These are phyloP conservation scores for Herpailurus yagouaroundi DNA, from an alignment of 2,113 vertebrate genomes.

Conservation along the genomic window DNA sequence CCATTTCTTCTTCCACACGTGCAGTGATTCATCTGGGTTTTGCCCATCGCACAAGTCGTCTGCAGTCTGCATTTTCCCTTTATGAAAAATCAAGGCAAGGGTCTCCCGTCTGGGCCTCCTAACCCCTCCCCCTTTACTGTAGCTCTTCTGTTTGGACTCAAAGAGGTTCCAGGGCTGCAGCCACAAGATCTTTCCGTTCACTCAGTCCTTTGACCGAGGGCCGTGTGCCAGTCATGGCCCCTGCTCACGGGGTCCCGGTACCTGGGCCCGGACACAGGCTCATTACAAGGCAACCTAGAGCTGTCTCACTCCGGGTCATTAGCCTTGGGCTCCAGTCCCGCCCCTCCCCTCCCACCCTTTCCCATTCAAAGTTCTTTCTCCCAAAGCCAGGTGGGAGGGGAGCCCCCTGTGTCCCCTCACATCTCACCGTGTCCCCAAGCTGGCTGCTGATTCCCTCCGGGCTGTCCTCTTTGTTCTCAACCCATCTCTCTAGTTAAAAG, in stretches of 20 bases:
- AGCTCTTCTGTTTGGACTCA: background rate
- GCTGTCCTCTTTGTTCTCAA: background rate
- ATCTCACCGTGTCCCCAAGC: fast-evolving
- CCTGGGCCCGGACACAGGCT: background rate
- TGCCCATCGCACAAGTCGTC: background rate
- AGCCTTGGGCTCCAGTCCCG: background rate
- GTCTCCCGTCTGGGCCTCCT: background rate
- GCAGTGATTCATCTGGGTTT: background rate
- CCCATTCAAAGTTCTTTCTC: background rate
- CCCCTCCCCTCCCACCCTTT: background rate
- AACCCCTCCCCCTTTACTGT: background rate
- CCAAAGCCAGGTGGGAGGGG: background rate
- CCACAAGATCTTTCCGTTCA: background rate
- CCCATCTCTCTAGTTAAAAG: constrained; percentile 41
- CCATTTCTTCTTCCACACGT: no score
- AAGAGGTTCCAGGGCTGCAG: background rate
- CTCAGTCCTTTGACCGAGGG: background rate
- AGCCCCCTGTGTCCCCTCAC: background rate
- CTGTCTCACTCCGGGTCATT: background rate
- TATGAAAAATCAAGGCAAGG: background rate
- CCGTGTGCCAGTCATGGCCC: background rate
- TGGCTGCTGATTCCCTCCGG: background rate
- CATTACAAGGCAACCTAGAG: background rate
- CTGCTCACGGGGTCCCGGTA: background rate
- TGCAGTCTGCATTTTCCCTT: background rate